These are phyloP conservation scores for Synergus laeviventris DNA, from an alignment of 2,888 invertebrate species.

Conservation along the genomic window DNA sequence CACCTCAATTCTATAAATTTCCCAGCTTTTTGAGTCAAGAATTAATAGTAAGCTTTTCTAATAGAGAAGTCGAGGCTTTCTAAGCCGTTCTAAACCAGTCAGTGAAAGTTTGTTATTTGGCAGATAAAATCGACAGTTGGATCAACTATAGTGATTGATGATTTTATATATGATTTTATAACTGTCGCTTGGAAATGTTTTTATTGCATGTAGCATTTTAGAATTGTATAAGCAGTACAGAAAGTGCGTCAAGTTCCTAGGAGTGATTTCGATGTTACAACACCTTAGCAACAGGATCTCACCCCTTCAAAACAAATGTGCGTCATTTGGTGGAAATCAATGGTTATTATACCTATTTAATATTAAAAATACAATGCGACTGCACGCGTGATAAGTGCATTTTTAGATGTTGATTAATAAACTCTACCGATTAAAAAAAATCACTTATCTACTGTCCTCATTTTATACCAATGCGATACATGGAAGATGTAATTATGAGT, in stretches of 20 bases:
- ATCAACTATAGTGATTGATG: conserved; percentile 51
- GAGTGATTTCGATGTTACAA: background rate
- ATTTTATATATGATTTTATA: no score
- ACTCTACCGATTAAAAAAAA: no score
- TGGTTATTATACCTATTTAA: no score
- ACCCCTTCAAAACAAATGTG: background rate
- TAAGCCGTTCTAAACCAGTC: background rate
- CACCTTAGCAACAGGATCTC: conserved; percentile 1
- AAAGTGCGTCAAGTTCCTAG: conserved; percentile 1
- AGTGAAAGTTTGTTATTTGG: conserved; percentile 1
- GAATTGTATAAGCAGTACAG: no score
- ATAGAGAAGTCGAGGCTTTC: background rate
- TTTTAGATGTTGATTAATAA: no score
- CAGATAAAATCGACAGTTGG: conserved; percentile 7
- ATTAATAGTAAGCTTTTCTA: background rate
- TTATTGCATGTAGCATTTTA: conserved; percentile 13
- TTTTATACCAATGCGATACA: background rate
- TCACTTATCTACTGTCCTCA: background rate
- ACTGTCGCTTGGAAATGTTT: conserved; percentile 56
- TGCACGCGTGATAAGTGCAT: no score
- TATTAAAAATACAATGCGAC: no score
- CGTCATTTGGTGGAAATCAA: background rate
- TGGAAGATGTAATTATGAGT: background rate
- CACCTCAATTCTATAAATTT: no score
- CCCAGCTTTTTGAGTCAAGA: background rate